Evolutionary conservation across 2,888 invertebrate species (phyloP).

Genomic region (Hydrotaea cyrtoneurina): DNA sequence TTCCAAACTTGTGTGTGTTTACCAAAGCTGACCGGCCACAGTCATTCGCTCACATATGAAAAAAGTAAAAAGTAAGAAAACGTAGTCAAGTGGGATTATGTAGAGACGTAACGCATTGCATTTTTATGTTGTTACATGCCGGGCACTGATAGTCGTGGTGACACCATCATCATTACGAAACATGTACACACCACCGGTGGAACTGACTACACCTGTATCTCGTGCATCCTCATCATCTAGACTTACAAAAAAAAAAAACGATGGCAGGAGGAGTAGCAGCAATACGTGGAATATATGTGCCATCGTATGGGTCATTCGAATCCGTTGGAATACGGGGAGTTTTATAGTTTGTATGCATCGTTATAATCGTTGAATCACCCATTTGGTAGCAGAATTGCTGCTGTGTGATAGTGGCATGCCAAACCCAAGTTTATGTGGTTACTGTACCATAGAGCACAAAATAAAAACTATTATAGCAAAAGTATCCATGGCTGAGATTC

Average conservation of each 20-base stretch:
- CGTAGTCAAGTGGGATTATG: conserved; percentile 49
- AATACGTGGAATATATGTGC: conserved; percentile 3
- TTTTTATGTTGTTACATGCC: conserved; percentile 42
- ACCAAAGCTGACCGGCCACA: conserved; percentile 34
- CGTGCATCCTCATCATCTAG: not conserved
- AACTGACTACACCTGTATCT: not conserved
- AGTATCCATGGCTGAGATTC: conserved; percentile 52
- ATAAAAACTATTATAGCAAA: conserved; percentile 43
- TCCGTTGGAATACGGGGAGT: not conserved
- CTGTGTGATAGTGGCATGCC: conserved; percentile 40
- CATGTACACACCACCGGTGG: not conserved
- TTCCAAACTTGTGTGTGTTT: not conserved
- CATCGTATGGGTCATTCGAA: conserved; percentile 37
- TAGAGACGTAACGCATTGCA: conserved; percentile 48
- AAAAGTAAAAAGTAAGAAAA: conserved; percentile 24
- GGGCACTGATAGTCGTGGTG: conserved; percentile 26
- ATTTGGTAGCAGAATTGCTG: conserved; percentile 26
- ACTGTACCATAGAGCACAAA: conserved; percentile 35
- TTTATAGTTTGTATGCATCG: conserved; percentile 24
- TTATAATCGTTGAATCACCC: conserved; percentile 27
- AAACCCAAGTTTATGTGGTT: conserved; percentile 48
- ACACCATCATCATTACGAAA: conserved; percentile 35
- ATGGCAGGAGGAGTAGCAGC: not conserved
- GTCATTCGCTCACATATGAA: not conserved
- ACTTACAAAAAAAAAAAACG: conserved; percentile 1